Percentiles rank a stretch among this genome's conserved stretches.
Conservation (phyloP, 2,888 invertebrate species). For the Patella pellucida region DNA sequence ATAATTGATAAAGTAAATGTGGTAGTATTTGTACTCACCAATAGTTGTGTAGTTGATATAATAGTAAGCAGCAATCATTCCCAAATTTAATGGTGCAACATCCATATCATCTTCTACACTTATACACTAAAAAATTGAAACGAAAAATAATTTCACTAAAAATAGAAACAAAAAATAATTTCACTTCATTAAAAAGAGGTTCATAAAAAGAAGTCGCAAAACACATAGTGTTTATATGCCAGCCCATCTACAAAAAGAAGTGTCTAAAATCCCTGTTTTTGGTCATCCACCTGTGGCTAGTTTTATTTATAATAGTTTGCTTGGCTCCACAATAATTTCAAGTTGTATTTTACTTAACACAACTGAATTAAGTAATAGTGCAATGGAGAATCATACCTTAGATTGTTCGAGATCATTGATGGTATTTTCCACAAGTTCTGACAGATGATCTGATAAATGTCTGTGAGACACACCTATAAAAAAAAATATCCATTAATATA, state of each 20-base stretch:
- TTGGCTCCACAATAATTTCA: too few species aligned
- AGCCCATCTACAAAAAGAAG: too few species aligned
- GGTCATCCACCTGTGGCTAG: too few species aligned
- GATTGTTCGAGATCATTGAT: slow-evolving; percentile 94
- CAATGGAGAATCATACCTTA: slow-evolving; percentile 74
- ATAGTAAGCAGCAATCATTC: slow-evolving; percentile 99
- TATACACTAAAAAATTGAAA: slow-evolving; percentile 79
- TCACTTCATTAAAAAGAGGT: too few species aligned
- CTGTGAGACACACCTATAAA: slow-evolving; percentile 88
- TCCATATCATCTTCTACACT: slow-evolving; percentile 99
- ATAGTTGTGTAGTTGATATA: slow-evolving; percentile 99
- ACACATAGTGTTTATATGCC: too few species aligned
- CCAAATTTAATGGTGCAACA: slow-evolving; percentile 94
- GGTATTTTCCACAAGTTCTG: slow-evolving; percentile 97
- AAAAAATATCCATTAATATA: not conserved
- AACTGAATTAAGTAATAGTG: too few species aligned
- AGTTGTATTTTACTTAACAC: too few species aligned
- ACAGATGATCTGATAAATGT: slow-evolving; percentile 97
- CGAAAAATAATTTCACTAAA: not conserved
- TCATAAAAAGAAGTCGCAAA: too few species aligned
- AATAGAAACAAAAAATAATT: too few species aligned
- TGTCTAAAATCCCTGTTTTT: too few species aligned
- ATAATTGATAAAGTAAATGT: not conserved
- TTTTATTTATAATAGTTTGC: too few species aligned
- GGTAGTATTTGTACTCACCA: slow-evolving; percentile 74